These are phyloP conservation scores for Falco peregrinus DNA, from an alignment of 2,797 vertebrate species.

Conservation along the genomic window DNA sequence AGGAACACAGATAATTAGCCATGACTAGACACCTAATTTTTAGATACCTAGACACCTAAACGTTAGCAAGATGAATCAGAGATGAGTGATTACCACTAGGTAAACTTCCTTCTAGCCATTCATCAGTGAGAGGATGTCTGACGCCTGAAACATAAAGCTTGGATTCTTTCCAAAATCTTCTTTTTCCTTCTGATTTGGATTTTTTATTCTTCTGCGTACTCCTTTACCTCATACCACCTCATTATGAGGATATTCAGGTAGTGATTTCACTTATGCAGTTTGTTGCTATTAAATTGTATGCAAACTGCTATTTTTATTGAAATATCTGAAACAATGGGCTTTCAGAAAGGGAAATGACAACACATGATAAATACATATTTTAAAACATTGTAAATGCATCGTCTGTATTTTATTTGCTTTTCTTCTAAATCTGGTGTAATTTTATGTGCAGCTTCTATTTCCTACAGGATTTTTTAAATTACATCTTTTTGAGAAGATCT, in stretches of 20 bases:
- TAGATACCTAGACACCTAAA: constrained; percentile 12
- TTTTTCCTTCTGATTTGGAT: not conserved
- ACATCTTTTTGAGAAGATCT: constrained; percentile 29
- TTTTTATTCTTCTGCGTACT: not conserved
- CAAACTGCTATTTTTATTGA: not conserved
- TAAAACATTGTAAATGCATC: not conserved
- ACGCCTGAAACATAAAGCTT: not conserved
- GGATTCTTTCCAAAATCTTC: not conserved
- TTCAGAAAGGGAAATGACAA: not conserved
- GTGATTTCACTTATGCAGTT: not conserved
- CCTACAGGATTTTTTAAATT: not conserved
- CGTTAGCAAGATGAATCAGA: constrained; percentile 28
- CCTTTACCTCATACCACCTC: not conserved
- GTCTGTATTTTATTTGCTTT: constrained; percentile 31
- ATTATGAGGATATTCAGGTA: not conserved
- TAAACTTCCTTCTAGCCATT: constrained; percentile 22
- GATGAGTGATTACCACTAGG: not conserved
- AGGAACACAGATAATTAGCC: constrained; percentile 31
- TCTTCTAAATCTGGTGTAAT: not conserved
- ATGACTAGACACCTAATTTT: constrained; percentile 46
- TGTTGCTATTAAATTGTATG: not conserved
- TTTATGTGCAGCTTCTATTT: constrained; percentile 26
- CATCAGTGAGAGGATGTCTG: not conserved
- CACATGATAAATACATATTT: not conserved
- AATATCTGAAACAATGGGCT: not conserved